Conservation (phyloP, 2,113 vertebrate species). For the Xyliphius kryptos region DNA sequence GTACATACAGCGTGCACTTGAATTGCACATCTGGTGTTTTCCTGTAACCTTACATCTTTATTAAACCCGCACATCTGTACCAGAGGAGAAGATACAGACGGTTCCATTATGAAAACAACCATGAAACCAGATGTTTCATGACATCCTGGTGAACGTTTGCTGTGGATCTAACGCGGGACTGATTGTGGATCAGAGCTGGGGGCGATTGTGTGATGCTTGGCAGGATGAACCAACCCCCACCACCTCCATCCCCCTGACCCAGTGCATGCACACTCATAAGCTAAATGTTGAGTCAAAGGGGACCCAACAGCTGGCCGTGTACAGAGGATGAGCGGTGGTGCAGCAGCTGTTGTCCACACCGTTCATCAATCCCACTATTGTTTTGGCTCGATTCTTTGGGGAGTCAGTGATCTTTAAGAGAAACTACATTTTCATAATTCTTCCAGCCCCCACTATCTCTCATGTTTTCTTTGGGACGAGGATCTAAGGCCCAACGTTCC, state of each 20-base stretch:
- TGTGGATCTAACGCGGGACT: background rate
- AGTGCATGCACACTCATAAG: conserved; percentile 10
- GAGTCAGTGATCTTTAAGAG: conserved; percentile 40
- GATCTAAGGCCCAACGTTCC: conserved; percentile 40
- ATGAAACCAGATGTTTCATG: too few species aligned
- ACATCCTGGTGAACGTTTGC: background rate
- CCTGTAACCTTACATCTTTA: too few species aligned
- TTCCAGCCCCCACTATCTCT: conserved; percentile 31
- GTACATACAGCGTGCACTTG: too few species aligned
- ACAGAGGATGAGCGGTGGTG: conserved; percentile 25
- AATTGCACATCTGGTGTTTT: too few species aligned
- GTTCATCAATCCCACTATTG: conserved; percentile 44
- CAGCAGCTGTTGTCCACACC: conserved; percentile 25
- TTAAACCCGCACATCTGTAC: too few species aligned
- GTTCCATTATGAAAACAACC: too few species aligned
- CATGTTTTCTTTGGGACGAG: conserved; percentile 36
- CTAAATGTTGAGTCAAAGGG: conserved; percentile 27
- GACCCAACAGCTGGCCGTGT: conserved; percentile 28
- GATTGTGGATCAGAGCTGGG: conserved; percentile 5
- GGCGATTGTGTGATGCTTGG: background rate
- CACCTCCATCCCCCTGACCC: conserved; percentile 9
- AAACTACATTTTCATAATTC: conserved; percentile 38
- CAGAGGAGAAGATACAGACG: too few species aligned
- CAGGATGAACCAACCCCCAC: too few species aligned
- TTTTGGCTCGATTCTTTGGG: conserved; percentile 36